These are phyloP conservation scores for Platygyra sinensis DNA, from an alignment of 64 coral and sea anemone species.

Conservation along the genomic window DNA sequence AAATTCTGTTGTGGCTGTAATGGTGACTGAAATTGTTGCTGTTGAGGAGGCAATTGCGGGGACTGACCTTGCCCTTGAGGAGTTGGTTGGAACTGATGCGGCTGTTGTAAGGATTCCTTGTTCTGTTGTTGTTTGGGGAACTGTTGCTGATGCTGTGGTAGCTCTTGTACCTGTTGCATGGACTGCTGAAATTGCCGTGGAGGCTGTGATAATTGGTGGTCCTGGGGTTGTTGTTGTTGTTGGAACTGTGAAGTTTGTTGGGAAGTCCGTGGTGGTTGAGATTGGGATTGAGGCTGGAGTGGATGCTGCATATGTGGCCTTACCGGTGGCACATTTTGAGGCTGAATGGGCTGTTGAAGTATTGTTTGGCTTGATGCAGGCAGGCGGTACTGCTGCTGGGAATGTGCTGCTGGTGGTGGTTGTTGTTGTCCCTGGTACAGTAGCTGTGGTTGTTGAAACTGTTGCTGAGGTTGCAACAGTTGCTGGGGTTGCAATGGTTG, in stretches of 20 bases:
- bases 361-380: background rate
- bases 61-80: background rate
- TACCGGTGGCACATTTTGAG: no score
- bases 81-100: background rate
- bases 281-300: background rate
- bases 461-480: background rate
- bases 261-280: background rate
- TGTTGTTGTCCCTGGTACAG: background rate
- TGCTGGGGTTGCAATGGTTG: background rate
- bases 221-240: background rate
- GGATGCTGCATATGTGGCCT: conserved; percentile 10
- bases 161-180: background rate
- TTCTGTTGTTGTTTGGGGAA: background rate
- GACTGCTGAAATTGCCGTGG: background rate
- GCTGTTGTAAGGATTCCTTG: background rate
- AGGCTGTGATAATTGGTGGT: conserved; percentile 11
- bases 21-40: conserved; percentile 24
- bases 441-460: background rate
- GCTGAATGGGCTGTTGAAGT: conserved; percentile 11
- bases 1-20: background rate
- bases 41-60: background rate
- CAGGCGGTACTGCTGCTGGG: conserved; percentile 11
- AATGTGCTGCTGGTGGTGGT: background rate
- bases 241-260: background rate
- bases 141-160: background rate